Conservation (phyloP, 2,113 vertebrate species). For the Clarias magur region DNA sequence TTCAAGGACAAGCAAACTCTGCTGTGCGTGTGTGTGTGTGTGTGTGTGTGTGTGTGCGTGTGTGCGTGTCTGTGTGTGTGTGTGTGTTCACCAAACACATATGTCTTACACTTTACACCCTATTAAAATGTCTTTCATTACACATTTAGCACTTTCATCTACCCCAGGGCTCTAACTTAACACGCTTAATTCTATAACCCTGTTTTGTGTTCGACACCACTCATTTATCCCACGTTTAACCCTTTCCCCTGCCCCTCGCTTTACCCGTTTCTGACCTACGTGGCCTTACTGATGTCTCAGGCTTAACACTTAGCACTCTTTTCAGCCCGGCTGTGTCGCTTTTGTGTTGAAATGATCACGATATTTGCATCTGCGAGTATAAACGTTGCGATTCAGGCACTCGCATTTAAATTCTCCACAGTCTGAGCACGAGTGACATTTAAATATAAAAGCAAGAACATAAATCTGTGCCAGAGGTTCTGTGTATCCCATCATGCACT, state of each 20-base stretch:
- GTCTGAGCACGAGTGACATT: not conserved
- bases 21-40: not conserved
- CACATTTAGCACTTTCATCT: too few relatives aligned
- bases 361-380: not conserved
- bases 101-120: not conserved
- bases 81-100: not conserved
- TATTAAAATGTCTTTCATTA: not conserved
- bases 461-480: conserved; percentile 11
- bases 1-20: conserved; percentile 22
- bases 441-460: conserved; percentile 8
- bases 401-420: not conserved
- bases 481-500: conserved; percentile 11
- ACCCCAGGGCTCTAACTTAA: too few relatives aligned
- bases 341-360: not conserved
- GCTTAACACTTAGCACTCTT: not conserved
- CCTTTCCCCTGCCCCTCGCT: not conserved
- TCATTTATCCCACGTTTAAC: not conserved
- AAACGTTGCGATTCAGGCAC: not conserved
- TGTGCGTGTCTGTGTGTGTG: too few relatives aligned
- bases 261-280: not conserved
- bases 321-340: not conserved
- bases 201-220: too few relatives aligned
- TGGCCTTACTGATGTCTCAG: not conserved
- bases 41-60: conserved; percentile 11
- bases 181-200: too few relatives aligned